These are phyloP conservation scores for Battus philenor DNA, from an alignment of 1,140 invertebrate species.

Conservation along the genomic window DNA sequence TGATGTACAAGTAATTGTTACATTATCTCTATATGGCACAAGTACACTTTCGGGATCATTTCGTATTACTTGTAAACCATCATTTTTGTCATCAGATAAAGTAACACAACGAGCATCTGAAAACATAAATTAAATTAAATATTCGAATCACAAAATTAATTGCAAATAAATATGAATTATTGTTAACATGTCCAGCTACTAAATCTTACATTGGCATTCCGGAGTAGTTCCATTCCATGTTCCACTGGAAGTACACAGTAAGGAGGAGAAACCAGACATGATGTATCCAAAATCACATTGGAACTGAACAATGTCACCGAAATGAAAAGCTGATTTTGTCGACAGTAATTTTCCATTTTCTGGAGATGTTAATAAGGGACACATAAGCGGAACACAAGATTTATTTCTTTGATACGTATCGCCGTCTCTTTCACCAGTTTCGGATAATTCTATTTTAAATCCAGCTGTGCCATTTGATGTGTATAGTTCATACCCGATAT, in stretches of 20 bases:
- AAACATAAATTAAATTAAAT: conserved; percentile 26
- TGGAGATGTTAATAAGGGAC: conserved; percentile 85
- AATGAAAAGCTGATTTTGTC: conserved; percentile 93
- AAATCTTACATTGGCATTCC: conserved; percentile 90
- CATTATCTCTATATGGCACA: conserved; percentile 93
- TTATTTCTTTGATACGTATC: conserved; percentile 95
- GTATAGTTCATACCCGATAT: conserved; percentile 95
- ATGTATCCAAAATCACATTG: conserved; percentile 97
- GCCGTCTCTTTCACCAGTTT: conserved; percentile 90
- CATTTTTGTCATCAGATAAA: conserved; percentile 90
- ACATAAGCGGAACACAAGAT: conserved; percentile 96
- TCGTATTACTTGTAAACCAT: conserved; percentile 86
- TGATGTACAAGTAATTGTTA: conserved; percentile 88
- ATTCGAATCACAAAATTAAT: neutral
- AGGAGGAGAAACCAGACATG: conserved; percentile 87
- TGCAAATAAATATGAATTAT: too few relatives aligned
- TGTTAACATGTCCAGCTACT: too few relatives aligned
- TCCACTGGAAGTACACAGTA: conserved; percentile 93
- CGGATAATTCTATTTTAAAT: conserved; percentile 87
- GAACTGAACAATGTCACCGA: conserved; percentile 88
- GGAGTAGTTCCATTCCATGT: conserved; percentile 96
- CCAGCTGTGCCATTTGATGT: conserved; percentile 93
- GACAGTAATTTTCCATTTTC: conserved; percentile 89
- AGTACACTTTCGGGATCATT: conserved; percentile 86
- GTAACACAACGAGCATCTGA: conserved; percentile 92